phyloP scores from a whole-genome alignment of 2,113 vertebrate genomes.

The Chunga burmeisteri region DNA sequence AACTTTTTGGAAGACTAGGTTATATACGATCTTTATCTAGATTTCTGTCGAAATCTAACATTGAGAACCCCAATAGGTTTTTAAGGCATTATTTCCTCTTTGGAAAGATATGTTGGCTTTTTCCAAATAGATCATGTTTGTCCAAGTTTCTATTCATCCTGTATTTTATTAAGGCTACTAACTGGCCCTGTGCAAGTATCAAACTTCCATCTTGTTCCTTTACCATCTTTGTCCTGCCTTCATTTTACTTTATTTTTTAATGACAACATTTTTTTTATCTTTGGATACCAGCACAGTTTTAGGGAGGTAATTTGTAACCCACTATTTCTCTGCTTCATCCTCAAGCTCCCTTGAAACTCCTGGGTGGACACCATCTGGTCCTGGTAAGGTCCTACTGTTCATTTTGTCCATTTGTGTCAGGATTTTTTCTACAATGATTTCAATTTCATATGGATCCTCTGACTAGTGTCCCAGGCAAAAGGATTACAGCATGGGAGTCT shows the following conservation, averaged over 20 bases:
- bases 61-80: neutral
- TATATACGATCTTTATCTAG: neutral
- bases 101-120: neutral
- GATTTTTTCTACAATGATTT: neutral
- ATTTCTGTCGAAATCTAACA: neutral
- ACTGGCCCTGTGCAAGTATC: neutral
- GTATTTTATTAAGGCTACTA: neutral
- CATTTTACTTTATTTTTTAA: neutral
- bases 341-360: neutral
- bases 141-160: neutral
- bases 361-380: conserved; percentile 8
- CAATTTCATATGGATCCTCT: neutral
- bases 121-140: neutral
- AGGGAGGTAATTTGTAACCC: neutral
- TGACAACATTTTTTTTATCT: neutral
- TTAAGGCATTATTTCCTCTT: neutral
- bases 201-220: neutral
- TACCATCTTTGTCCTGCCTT: neutral
- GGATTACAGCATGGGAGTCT: neutral
- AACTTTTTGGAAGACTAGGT: neutral
- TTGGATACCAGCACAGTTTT: neutral
- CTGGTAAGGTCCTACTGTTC: neutral
- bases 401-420: neutral
- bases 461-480: neutral
- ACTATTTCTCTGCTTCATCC: neutral